Base-by-base conservation (phyloP, 2,113 vertebrate species). In the Corvus moneduloides region DNA sequence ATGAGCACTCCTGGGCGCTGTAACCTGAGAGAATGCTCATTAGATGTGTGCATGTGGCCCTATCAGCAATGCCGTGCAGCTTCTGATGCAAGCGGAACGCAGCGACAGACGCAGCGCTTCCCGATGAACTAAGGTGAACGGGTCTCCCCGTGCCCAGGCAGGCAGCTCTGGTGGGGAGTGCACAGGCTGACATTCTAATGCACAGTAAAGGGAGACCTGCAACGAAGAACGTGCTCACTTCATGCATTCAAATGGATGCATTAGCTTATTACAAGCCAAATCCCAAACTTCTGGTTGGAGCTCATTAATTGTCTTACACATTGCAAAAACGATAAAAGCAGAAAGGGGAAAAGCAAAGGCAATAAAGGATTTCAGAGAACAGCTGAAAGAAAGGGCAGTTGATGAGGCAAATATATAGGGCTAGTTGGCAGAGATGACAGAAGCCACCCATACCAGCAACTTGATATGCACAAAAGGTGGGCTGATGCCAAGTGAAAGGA, bases 1-100 rank as follows among this genome's bases (percentile, higher is more conserved):
- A 98, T 97, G 97, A 98, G 97, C 86, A 97, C 98, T 98, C 97
- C 95, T 96, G 97, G 97, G 98, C 30, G 21, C 96, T 96, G 93
- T 96, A 97, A 97, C 94, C 88, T 97, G 96, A 97, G 97, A 92
- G 95, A 97, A 93, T 44, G 92, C 96, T 98, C 94, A 95, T 98
- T 98, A 98, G 96, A 90, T 93, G 85, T 83, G 96, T 95, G 97
- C 94, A 95, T 97, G 96, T 95, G 97, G 94, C 96, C 90, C 97
- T 84, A 87, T 97, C 97, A 97, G 97, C 97, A 98, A 94, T 97
- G 96, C 97, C 88, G 85, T 88, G 96, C 96, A 83, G 84, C 91
- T 95, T 95, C 90, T 91, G 95, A 91, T 72, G 94, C 75, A 92
- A 89, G 93, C 96, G 91, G 94, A 93, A 69, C 32, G 89, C 58